Evolutionary conservation across 2,113 vertebrate genomes (phyloP).

Genomic region (Sinocyclocheilus anophthalmus): DNA sequence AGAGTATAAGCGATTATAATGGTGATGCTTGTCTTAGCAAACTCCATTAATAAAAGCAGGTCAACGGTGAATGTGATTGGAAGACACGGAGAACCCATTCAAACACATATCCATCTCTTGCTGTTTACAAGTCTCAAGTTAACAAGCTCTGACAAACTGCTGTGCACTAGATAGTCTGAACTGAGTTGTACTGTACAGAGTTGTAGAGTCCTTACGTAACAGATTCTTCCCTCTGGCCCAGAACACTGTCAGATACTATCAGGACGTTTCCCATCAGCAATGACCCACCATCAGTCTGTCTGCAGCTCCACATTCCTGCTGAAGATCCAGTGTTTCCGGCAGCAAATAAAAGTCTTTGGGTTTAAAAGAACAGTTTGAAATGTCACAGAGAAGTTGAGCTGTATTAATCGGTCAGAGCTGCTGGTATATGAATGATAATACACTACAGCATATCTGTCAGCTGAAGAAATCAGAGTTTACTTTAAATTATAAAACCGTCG

Average conservation of each 20-base stretch:
- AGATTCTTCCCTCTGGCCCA: slow-evolving; percentile 12
- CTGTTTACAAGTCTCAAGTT: not conserved
- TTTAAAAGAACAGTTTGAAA: not conserved
- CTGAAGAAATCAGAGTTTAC: not conserved
- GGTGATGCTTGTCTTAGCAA: not conserved
- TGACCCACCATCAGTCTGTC: slow-evolving; percentile 2
- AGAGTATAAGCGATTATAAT: not conserved
- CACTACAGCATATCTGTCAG: not conserved
- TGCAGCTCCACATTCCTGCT: not conserved
- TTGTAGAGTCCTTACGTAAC: slow-evolving; percentile 16
- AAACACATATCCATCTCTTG: not conserved
- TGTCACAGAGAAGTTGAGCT: not conserved
- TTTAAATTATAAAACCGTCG: not conserved
- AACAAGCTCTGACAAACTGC: slow-evolving; percentile 11
- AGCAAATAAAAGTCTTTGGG: not conserved
- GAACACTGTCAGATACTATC: slow-evolving; percentile 20
- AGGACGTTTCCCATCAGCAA: not conserved
- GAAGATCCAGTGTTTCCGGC: not conserved
- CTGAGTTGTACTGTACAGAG: not conserved
- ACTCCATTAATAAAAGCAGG: not conserved
- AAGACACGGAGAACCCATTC: slow-evolving; percentile 28
- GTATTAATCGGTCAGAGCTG: not conserved
- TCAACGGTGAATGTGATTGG: not conserved
- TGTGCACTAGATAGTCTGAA: slow-evolving; percentile 6
- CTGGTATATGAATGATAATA: not conserved